These are phyloP conservation scores for Scaptomyza cyrtandrae DNA, from an alignment of 2,888 invertebrate species.

Conservation along the genomic window DNA sequence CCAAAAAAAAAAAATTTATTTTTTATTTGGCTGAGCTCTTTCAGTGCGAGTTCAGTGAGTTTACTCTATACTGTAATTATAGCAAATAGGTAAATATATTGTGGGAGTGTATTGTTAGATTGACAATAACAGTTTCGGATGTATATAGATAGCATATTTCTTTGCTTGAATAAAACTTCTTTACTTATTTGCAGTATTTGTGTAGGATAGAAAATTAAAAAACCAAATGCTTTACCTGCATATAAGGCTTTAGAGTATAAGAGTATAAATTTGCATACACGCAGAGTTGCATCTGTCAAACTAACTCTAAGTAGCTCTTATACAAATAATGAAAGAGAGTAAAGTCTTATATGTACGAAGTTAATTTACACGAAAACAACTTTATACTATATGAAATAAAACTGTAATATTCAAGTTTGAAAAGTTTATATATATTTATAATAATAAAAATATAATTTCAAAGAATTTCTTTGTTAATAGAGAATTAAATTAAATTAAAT, in stretches of 20 bases:
- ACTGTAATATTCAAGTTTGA: no score
- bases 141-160: slow-evolving; percentile 8
- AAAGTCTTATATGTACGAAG: no score
- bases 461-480: no score
- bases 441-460: no score
- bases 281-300: not conserved
- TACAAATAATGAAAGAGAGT: not conserved
- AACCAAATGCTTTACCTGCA: not conserved
- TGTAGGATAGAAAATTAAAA: not conserved
- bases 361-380: no score
- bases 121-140: slow-evolving; percentile 5
- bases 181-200: not conserved
- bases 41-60: slow-evolving; percentile 49
- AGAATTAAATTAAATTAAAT: no score
- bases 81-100: slow-evolving; percentile 1
- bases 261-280: not conserved
- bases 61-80: not conserved
- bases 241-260: not conserved
- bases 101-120: not conserved
- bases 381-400: no score
- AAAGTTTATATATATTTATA: no score
- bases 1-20: slow-evolving; percentile 13
- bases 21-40: not conserved
- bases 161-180: not conserved
- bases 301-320: not conserved